Evolutionary conservation across 2,797 vertebrate genomes (phyloP).

Genomic region (Sebastes matsubarae): DNA sequence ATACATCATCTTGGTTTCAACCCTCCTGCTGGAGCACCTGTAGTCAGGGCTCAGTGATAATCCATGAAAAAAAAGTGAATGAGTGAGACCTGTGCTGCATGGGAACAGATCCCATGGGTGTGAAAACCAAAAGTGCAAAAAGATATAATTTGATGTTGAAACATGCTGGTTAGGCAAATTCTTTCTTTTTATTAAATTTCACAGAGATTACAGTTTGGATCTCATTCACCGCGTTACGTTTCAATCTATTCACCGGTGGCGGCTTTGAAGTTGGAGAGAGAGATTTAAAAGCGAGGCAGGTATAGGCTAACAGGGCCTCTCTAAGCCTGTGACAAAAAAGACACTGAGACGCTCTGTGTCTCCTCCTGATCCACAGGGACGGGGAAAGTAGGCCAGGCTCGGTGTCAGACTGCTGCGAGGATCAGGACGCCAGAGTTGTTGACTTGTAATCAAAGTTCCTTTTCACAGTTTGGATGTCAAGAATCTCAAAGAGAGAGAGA

Average conservation of each 20-base stretch:
- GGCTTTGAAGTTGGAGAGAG: constrained; percentile 67
- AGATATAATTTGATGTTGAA: constrained; percentile 58
- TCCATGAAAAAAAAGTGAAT: constrained; percentile 23
- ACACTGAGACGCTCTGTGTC: constrained; percentile 53
- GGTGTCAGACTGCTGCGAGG: constrained; percentile 68
- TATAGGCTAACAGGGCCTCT: constrained; percentile 48
- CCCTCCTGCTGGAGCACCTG: constrained; percentile 40
- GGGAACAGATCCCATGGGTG: constrained; percentile 29
- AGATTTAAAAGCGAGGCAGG: constrained; percentile 66
- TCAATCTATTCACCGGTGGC: constrained; percentile 50
- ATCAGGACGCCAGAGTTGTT: constrained; percentile 66
- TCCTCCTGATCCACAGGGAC: constrained; percentile 65
- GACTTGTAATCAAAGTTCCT: constrained; percentile 73
- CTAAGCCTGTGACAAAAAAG: constrained; percentile 69
- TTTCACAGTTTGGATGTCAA: constrained; percentile 54
- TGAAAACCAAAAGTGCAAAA: constrained; percentile 36
- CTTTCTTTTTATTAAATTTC: constrained; percentile 70
- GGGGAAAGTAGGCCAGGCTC: constrained; percentile 74
- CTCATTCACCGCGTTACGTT: constrained; percentile 56
- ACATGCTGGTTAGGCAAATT: constrained; percentile 63
- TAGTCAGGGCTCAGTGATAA: constrained; percentile 44
- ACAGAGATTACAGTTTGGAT: constrained; percentile 71
- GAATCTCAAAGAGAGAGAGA: constrained; percentile 33
- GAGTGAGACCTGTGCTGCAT: constrained; percentile 26
- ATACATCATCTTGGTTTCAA: constrained; percentile 41